A percentile compares a stretch with the other conserved stretches of the same genome.
Conservation (phyloP, 2,797 vertebrate species). For the Schizopygopsis malacanthus region DNA sequence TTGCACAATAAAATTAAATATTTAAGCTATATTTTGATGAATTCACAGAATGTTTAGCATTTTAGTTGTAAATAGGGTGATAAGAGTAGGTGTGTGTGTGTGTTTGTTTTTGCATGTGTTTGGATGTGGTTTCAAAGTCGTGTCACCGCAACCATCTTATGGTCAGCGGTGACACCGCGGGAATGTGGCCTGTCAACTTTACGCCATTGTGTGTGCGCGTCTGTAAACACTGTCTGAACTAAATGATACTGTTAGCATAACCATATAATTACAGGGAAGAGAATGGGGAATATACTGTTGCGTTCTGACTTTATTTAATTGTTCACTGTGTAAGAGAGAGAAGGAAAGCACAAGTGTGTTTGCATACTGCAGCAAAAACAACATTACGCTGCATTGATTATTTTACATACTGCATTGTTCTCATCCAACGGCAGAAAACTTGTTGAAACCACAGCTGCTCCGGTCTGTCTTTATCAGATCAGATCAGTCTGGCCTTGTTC, state of each 20-base stretch:
- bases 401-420: conserved; percentile 48
- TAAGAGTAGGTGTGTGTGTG: background rate
- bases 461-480: conserved; percentile 38
- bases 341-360: conserved; percentile 29
- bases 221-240: conserved; percentile 37
- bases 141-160: conserved; percentile 70
- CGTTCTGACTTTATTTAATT: conserved; percentile 15
- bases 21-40: background rate
- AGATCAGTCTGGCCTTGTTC: conserved; percentile 17
- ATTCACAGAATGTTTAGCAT: background rate
- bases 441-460: conserved; percentile 9
- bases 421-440: conserved; percentile 29
- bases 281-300: background rate
- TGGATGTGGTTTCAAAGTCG: conserved; percentile 40
- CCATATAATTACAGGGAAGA: conserved; percentile 40
- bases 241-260: conserved; percentile 32
- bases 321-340: conserved; percentile 3
- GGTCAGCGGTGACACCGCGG: conserved; percentile 70
- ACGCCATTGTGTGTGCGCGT: conserved; percentile 46
- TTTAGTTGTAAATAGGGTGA: background rate
- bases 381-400: conserved; percentile 2
- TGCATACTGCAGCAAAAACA: conserved; percentile 43
- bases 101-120: conserved; percentile 27
- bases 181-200: conserved; percentile 47
- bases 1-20: background rate